Conservation (phyloP, 1,140 invertebrate genomes). For the Polyergus mexicanus region DNA sequence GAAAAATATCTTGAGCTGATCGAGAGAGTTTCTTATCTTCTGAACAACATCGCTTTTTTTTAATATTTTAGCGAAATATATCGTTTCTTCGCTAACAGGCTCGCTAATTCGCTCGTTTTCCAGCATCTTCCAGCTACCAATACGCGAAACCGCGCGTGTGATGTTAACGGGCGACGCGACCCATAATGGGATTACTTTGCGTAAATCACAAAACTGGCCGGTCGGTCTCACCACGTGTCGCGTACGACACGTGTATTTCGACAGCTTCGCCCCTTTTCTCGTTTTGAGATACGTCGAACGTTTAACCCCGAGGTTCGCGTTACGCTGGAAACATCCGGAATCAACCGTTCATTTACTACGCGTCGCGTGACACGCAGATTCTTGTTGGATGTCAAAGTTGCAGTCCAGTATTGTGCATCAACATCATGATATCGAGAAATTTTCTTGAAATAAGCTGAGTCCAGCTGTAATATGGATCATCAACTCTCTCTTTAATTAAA, state of each 20-base stretch:
- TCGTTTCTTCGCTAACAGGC: slow-evolving; percentile 31
- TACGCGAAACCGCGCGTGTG: slow-evolving; percentile 43
- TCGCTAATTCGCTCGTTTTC: slow-evolving; percentile 18
- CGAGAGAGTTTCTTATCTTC: background rate
- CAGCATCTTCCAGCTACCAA: slow-evolving; percentile 10
- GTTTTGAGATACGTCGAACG: slow-evolving; percentile 78
- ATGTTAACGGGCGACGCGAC: slow-evolving; percentile 77
- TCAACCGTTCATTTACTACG: background rate
- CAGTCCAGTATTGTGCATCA: background rate
- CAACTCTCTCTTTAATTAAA: background rate
- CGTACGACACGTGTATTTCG: slow-evolving; percentile 64
- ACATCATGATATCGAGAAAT: background rate
- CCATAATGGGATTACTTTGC: slow-evolving; percentile 80
- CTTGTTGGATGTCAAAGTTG: slow-evolving; percentile 6
- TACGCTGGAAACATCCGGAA: slow-evolving; percentile 64
- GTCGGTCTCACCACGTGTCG: slow-evolving; percentile 46
- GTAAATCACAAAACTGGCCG: slow-evolving; percentile 76
- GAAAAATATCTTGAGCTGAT: background rate
- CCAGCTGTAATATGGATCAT: background rate
- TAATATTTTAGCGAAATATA: slow-evolving; percentile 43
- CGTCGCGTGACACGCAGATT: slow-evolving; percentile 10
- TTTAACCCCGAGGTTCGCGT: slow-evolving; percentile 75
- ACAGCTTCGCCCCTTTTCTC: slow-evolving; percentile 54
- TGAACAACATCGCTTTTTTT: background rate
- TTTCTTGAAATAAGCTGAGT: background rate